Conservation (phyloP, 2,888 invertebrate species). For the Pyralis farinalis region DNA sequence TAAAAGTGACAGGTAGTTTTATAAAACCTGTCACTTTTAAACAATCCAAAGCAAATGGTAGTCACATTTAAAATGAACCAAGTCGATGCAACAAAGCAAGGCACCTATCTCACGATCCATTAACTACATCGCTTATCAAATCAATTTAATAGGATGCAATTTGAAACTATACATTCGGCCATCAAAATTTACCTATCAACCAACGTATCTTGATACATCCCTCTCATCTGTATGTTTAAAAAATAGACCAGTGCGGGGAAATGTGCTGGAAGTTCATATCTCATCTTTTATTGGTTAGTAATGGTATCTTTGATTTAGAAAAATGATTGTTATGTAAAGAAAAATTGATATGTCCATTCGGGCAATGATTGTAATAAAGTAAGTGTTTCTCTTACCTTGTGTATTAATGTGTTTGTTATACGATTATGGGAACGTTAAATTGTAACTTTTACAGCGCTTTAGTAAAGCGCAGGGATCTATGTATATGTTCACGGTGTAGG, state of each 20-base stretch:
- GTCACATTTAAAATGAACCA: slow-evolving; percentile 14
- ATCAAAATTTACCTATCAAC: slow-evolving; percentile 22
- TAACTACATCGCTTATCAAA: slow-evolving; percentile 36
- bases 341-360: slow-evolving; percentile 46
- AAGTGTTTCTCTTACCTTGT: slow-evolving; percentile 36
- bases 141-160: slow-evolving; percentile 43
- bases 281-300: slow-evolving; percentile 9
- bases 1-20: too few species aligned
- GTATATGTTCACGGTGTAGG: too few species aligned
- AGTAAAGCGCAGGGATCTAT: too few species aligned
- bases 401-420: slow-evolving; percentile 21
- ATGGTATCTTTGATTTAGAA: slow-evolving; percentile 35
- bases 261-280: not conserved
- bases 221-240: not conserved
- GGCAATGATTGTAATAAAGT: slow-evolving; percentile 35
- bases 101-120: slow-evolving; percentile 20
- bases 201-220: slow-evolving; percentile 11
- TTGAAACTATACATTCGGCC: slow-evolving; percentile 37
- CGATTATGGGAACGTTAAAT: slow-evolving; percentile 24
- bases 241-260: not conserved
- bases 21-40: too few species aligned
- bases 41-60: slow-evolving; percentile 3
- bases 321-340: slow-evolving; percentile 37
- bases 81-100: slow-evolving; percentile 1
- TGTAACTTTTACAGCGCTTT: not conserved